Conservation (phyloP, 2,888 invertebrate species). For the Himalopsyche tibetana region DNA sequence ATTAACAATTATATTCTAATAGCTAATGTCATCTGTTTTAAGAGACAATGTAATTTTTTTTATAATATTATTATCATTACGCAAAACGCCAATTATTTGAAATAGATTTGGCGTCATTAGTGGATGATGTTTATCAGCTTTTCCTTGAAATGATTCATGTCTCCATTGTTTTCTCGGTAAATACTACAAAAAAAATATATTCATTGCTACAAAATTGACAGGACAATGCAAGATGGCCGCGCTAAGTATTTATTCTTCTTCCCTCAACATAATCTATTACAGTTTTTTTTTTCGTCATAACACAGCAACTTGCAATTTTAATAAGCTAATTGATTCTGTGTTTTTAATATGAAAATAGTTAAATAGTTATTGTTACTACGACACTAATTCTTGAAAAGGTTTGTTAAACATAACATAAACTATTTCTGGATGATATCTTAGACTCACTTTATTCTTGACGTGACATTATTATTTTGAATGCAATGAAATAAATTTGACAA, state of each 20-base stretch:
- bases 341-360: neutral
- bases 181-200: neutral
- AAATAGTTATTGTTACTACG: neutral
- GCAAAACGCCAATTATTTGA: conserved; percentile 4
- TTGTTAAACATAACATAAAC: no score
- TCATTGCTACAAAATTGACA: conserved; percentile 30
- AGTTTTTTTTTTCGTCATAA: neutral
- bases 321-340: neutral
- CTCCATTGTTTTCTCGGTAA: conserved; percentile 2
- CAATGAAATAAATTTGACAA: no score
- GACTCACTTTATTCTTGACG: no score
- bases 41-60: neutral
- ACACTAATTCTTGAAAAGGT: neutral
- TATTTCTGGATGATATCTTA: no score
- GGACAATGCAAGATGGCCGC: conserved; percentile 37
- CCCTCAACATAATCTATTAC: neutral
- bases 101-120: conserved; percentile 16
- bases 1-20: no score
- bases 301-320: neutral
- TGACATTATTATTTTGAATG: no score
- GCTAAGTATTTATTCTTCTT: conserved; percentile 17
- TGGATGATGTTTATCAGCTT: neutral
- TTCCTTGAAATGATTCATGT: conserved; percentile 14
- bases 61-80: conserved; percentile 3
- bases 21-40: neutral